Percentiles rank a stretch among this genome's conserved stretches.
phyloP scores from a whole-genome alignment of 2,888 invertebrate species.

The Diarsia rubi region DNA sequence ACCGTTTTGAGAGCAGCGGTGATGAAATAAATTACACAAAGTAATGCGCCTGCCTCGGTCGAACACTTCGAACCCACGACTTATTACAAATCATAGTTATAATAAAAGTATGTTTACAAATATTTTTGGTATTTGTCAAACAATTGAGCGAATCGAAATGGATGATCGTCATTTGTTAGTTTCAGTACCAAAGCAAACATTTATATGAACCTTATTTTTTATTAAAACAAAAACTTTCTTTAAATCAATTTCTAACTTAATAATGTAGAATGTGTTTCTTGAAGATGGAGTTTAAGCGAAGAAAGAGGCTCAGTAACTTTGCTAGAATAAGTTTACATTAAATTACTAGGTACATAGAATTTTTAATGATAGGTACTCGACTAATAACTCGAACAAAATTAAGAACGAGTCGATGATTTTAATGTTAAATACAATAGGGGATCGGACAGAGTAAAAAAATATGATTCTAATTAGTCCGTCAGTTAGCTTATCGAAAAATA shows the following conservation, averaged over 20 bases:
- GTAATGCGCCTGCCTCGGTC: too few species aligned
- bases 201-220: slow-evolving; percentile 3
- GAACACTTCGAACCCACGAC: too few species aligned
- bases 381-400: slow-evolving; percentile 8
- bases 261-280: slow-evolving; percentile 1
- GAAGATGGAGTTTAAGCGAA: slow-evolving; percentile 7
- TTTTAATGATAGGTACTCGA: slow-evolving; percentile 15
- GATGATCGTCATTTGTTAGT: slow-evolving; percentile 25
- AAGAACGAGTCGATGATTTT: slow-evolving; percentile 7
- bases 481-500: too few species aligned
- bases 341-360: neutral
- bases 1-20: too few species aligned
- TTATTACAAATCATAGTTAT: too few species aligned
- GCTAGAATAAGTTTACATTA: slow-evolving; percentile 12
- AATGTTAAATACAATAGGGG: slow-evolving; percentile 11
- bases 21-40: too few species aligned
- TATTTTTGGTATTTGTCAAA: neutral
- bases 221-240: slow-evolving; percentile 19
- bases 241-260: neutral
- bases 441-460: too few species aligned
- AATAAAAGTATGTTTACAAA: neutral
- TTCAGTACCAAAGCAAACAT: slow-evolving; percentile 28
- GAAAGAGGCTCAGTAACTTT: neutral
- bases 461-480: too few species aligned
- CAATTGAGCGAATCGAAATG: slow-evolving; percentile 21